Percentiles rank a stretch among this genome's conserved stretches.
Evolutionary conservation across 1,140 invertebrate species (phyloP).

Genomic region (Mizuhopecten yessoensis): DNA sequence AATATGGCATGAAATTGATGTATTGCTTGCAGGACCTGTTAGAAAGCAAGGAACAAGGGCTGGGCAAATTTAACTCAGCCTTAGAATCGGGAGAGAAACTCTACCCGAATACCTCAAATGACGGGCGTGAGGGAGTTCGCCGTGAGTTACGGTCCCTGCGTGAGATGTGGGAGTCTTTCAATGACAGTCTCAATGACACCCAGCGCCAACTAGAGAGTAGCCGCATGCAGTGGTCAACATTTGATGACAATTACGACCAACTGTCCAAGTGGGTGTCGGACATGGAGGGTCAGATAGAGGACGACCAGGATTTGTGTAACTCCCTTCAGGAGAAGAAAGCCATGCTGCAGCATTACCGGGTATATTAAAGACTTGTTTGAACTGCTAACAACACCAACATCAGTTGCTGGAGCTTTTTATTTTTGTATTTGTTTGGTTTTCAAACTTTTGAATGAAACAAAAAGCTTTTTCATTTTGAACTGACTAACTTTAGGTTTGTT

Average conservation of each 20-base stretch:
- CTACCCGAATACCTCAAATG: conserved; percentile 93
- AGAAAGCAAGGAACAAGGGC: conserved; percentile 87
- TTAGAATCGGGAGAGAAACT: conserved; percentile 93
- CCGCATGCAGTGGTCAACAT: conserved; percentile 80
- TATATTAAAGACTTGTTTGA: conserved; percentile 80
- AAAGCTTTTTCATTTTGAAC: background rate
- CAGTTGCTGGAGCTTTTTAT: background rate
- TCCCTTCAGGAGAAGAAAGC: conserved; percentile 96
- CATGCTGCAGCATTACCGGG: conserved; percentile 96
- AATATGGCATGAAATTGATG: conserved; percentile 44
- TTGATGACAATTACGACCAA: conserved; percentile 87
- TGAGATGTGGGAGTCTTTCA: conserved; percentile 91
- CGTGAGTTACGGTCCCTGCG: conserved; percentile 91
- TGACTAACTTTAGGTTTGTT: conserved; percentile 41
- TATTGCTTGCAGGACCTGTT: conserved; percentile 68
- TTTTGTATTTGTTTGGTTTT: conserved; percentile 11
- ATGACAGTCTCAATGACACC: conserved; percentile 92
- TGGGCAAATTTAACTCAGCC: conserved; percentile 90
- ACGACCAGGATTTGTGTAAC: conserved; percentile 94
- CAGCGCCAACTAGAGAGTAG: conserved; percentile 93
- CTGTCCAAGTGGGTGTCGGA: conserved; percentile 95
- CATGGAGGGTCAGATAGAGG: conserved; percentile 94
- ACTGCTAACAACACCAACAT: conserved; percentile 45
- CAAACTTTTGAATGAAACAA: background rate
- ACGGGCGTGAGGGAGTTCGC: conserved; percentile 92